A percentile compares a stretch with the other conserved stretches of the same genome.
phyloP scores from a whole-genome alignment of 64 coral and sea anemone genomes.

The Stylophora pistillata region DNA sequence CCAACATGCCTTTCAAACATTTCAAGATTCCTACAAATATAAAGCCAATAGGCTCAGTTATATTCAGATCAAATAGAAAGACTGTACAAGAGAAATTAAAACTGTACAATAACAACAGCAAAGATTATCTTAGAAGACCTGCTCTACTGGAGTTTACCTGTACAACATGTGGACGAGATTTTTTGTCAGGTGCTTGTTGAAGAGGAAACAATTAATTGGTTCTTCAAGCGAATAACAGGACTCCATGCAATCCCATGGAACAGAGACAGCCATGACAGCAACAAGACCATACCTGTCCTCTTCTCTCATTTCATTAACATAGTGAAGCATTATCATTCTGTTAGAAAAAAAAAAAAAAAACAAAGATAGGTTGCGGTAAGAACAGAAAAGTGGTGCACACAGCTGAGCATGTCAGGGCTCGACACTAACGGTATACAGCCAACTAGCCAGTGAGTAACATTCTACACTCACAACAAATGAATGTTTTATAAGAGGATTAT shows the following conservation, averaged over 20 bases:
- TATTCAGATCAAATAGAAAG: neutral
- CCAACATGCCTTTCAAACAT: constrained; percentile 80
- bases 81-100: too few relatives aligned
- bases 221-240: constrained; percentile 81
- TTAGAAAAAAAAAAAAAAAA: neutral
- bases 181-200: constrained; percentile 85
- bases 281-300: constrained; percentile 60
- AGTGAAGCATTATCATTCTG: constrained; percentile 93
- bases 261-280: constrained; percentile 75
- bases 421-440: too few relatives aligned
- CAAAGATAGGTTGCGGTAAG: neutral
- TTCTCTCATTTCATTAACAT: constrained; percentile 82
- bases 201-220: constrained; percentile 83
- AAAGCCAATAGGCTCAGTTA: neutral
- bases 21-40: constrained; percentile 63
- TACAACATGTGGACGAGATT: constrained; percentile 74
- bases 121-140: too few relatives aligned
- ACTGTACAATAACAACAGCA: too few relatives aligned
- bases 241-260: constrained; percentile 84
- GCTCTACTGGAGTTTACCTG: constrained; percentile 8
- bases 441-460: too few relatives aligned
- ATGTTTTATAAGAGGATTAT: too few relatives aligned
- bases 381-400: too few relatives aligned
- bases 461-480: too few relatives aligned
- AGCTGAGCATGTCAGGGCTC: too few relatives aligned